phyloP scores from a whole-genome alignment of 2,888 invertebrate genomes.

The Crematogaster levior region DNA sequence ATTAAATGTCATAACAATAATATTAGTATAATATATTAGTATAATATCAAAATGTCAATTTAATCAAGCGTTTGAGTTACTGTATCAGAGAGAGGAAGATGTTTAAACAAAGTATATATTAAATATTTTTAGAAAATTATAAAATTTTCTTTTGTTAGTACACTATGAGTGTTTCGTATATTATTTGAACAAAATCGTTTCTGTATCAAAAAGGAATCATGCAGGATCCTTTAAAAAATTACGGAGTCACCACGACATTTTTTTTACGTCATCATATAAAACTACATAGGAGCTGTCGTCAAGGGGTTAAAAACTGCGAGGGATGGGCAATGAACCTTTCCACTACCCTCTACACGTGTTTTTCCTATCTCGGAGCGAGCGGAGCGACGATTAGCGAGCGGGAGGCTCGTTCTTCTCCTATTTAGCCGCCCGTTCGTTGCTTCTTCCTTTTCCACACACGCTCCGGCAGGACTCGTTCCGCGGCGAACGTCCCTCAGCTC shows the following conservation, averaged over 20 bases:
- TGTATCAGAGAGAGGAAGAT: neutral
- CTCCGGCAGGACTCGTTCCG: constrained; percentile 66
- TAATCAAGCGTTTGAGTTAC: neutral
- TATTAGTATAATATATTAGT: neutral
- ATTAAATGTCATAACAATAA: neutral
- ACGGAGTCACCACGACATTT: neutral
- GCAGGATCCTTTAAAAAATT: neutral
- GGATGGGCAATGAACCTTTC: constrained; percentile 2
- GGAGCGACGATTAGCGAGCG: constrained; percentile 37
- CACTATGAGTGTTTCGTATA: neutral
- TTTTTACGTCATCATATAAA: neutral
- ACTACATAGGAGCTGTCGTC: neutral
- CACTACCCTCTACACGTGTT: neutral
- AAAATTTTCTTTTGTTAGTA: neutral
- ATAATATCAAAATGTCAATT: no score
- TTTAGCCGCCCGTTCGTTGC: constrained; percentile 49
- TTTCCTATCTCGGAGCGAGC: constrained; percentile 13
- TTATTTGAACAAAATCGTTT: neutral
- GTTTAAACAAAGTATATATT: neutral
- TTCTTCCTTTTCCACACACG: constrained; percentile 45
- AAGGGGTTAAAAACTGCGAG: constrained; percentile 2
- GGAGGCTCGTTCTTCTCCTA: constrained; percentile 46
- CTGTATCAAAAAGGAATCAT: neutral
- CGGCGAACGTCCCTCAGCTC: constrained; percentile 65
- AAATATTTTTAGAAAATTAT: neutral